These are phyloP conservation scores for Vulpes lagopus DNA, from an alignment of 2,113 vertebrate genomes.

Conservation along the genomic window DNA sequence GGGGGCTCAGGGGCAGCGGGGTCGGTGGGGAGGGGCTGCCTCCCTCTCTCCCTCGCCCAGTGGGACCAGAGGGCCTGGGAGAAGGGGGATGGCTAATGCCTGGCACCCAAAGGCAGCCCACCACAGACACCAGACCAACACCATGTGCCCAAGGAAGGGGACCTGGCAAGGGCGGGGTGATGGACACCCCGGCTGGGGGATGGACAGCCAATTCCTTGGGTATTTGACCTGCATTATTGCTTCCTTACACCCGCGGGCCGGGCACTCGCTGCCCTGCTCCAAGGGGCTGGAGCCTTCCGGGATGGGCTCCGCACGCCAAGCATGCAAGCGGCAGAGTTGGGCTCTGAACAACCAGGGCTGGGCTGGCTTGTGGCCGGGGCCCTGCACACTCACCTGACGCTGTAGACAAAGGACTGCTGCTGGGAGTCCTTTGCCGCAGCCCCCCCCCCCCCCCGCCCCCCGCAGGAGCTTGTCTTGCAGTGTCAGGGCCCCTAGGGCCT, in stretches of 20 bases:
- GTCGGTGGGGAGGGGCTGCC: background rate
- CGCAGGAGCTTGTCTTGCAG: background rate
- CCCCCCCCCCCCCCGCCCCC: background rate
- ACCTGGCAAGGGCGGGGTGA: background rate
- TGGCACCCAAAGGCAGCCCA: background rate
- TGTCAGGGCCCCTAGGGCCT: background rate
- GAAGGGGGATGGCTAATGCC: too few species aligned
- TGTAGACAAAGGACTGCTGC: accelerated
- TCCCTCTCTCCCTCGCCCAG: accelerated
- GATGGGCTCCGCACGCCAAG: too few species aligned
- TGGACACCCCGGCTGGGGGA: background rate
- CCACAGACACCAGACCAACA: background rate
- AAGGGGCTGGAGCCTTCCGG: too few species aligned
- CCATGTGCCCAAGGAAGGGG: accelerated
- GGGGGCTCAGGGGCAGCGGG: background rate
- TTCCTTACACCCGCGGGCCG: too few species aligned
- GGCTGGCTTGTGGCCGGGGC: background rate
- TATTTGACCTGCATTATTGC: background rate
- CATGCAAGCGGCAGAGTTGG: background rate
- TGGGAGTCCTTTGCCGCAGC: background rate
- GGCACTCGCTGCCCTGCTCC: too few species aligned
- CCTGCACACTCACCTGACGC: accelerated
- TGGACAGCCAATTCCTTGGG: background rate
- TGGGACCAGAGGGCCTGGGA: background rate
- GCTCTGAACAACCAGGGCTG: too few species aligned